phyloP scores from a whole-genome alignment of 2,888 invertebrate genomes.

The Hetaerina titia region DNA sequence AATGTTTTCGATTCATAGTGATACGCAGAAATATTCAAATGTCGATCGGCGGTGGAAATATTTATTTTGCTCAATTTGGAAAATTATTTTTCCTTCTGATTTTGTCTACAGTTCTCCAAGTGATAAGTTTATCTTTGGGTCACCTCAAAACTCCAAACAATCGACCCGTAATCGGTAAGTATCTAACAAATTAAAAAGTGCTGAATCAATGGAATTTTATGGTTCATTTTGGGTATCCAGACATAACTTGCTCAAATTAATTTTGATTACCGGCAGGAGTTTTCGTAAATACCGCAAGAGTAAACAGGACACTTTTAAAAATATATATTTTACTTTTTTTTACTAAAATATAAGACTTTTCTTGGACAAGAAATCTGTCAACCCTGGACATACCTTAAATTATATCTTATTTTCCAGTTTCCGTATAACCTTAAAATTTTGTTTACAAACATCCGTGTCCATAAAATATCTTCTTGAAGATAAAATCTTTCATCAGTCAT shows the following conservation, averaged over 20 bases:
- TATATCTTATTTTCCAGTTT: no score
- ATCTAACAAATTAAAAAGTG: background rate
- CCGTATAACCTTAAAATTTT: no score
- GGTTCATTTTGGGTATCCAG: background rate
- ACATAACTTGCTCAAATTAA: background rate
- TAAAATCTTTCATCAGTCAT: no score
- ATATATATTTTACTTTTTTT: no score
- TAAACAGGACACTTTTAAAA: no score
- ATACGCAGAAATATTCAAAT: background rate
- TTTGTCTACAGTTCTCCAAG: background rate
- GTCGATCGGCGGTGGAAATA: background rate
- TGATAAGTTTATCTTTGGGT: background rate
- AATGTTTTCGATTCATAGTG: background rate
- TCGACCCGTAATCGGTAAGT: slow-evolving; percentile 29
- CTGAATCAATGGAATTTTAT: background rate
- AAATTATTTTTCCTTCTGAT: background rate
- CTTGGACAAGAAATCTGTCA: no score
- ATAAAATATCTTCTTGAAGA: no score
- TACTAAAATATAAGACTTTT: no score
- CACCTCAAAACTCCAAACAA: background rate
- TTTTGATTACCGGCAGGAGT: no score
- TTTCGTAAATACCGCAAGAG: no score
- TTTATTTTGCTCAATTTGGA: background rate
- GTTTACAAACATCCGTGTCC: no score
- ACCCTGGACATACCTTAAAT: no score